Base-by-base conservation (phyloP, 2,113 vertebrate species). In the Podiceps cristatus region DNA sequence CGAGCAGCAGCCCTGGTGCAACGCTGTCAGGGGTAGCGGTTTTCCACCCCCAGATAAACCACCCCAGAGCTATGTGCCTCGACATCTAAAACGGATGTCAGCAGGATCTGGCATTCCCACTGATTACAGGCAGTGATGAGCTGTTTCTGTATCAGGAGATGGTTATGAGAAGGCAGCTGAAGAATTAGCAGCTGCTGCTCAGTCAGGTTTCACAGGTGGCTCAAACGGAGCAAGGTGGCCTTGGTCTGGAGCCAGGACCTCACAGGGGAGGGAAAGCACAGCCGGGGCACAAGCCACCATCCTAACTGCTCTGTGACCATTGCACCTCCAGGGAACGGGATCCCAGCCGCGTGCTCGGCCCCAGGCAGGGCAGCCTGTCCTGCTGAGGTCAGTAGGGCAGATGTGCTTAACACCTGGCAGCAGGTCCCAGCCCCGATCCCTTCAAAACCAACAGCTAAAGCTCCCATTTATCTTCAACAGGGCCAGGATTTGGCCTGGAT, bases 401-500 rank as follows among this genome's bases (percentile, higher is more conserved):
- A 72, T 3, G 5, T 60, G 66, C 58, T 52, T 27, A 55, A 60
- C 64, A 84, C 18, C 59, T 31, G 50, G 66, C 86, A 86, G 79
- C 45, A 62, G 66, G 27, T 77, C 53, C 49, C 28, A 37, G 72
- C 27, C 60, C 78, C 66, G 67, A 94, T 53, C 55, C 55, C 86
- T 79, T 72, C 17, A 31, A 77, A 93, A 62, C 60, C 64, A 87
- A 44, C 47, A 81, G 91, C 68, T 87, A 75, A 96, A 87, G 64
- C 37, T 81, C 64, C 27, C 63, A 52, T 69, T 93, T 66, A 86
- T 47, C 55, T 55, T 79, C 85, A 94, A 17, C 18, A 9, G 49
- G 45, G 42, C 37, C 47, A 28, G 88, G 71, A 88, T 96, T 90
- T 92, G 78, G 62, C 67, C 67, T 86, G 62, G 31, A 88, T 91